A percentile compares a stretch with the other conserved stretches of the same genome.
These are phyloP conservation scores for Carettochelys insculpta DNA, from an alignment of 2,113 vertebrate species.

Conservation along the genomic window DNA sequence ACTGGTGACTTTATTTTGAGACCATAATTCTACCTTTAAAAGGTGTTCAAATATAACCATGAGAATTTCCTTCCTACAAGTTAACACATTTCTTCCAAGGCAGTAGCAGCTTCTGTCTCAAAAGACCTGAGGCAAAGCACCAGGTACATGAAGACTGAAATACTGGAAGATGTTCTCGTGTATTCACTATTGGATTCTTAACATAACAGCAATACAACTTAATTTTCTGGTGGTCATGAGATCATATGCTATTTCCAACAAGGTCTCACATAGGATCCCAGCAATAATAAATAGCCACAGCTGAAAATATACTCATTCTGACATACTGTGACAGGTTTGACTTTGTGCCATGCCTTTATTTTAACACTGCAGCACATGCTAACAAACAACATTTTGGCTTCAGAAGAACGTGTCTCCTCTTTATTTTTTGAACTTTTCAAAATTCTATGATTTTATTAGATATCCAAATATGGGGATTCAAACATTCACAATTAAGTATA, in stretches of 20 bases:
- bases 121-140: background rate
- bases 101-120: background rate
- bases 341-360: background rate
- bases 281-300: conserved; percentile 12
- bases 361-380: background rate
- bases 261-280: background rate
- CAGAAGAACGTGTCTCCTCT: background rate
- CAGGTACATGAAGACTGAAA: background rate
- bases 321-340: conserved; percentile 8
- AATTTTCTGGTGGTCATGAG: background rate
- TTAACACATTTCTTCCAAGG: background rate
- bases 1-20: background rate
- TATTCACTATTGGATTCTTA: background rate
- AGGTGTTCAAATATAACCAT: background rate
- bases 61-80: background rate
- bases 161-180: background rate
- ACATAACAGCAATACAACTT: background rate
- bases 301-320: background rate
- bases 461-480: background rate
- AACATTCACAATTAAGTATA: background rate
- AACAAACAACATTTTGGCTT: background rate
- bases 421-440: background rate
- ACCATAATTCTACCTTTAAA: background rate
- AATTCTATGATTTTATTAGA: background rate
- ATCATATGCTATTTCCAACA: background rate